Percentiles rank a stretch among this genome's conserved stretches.
Conservation (phyloP, 64 coral and sea anemone species). For the Montipora foliosa region DNA sequence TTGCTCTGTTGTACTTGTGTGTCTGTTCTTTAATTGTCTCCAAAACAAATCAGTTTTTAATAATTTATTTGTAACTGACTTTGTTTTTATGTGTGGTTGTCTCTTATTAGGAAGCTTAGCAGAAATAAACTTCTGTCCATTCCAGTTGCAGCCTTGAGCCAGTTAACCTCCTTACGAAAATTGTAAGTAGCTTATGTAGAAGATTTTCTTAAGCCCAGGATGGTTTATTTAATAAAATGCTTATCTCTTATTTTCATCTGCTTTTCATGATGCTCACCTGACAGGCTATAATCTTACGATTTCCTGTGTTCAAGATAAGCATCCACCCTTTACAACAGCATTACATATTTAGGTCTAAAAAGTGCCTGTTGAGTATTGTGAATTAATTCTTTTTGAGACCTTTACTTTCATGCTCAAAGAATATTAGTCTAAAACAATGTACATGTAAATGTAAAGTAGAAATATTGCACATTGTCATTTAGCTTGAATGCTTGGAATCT, state of each 20-base stretch:
- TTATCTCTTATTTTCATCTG: constrained; percentile 11
- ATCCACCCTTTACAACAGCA: neutral
- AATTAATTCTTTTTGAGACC: no score
- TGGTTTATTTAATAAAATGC: constrained; percentile 32
- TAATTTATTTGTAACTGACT: neutral
- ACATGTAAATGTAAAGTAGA: no score
- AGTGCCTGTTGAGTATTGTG: no score
- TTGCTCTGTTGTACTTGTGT: neutral
- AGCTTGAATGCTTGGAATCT: no score
- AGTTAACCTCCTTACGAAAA: constrained; percentile 45
- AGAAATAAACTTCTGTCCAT: constrained; percentile 50
- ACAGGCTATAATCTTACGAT: neutral
- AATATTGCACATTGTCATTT: no score
- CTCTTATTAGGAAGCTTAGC: constrained; percentile 37
- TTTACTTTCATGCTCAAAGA: no score
- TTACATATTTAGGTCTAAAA: neutral
- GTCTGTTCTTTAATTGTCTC: neutral
- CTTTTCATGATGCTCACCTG: neutral
- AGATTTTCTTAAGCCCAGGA: neutral
- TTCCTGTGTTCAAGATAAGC: constrained; percentile 6
- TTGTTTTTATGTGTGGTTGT: constrained; percentile 6
- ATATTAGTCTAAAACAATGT: no score
- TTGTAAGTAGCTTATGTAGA: constrained; percentile 56
- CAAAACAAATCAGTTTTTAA: neutral
- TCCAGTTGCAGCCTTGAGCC: constrained; percentile 41